Conservation (phyloP, 2,113 vertebrate species). For the Cnemophilus loriae region DNA sequence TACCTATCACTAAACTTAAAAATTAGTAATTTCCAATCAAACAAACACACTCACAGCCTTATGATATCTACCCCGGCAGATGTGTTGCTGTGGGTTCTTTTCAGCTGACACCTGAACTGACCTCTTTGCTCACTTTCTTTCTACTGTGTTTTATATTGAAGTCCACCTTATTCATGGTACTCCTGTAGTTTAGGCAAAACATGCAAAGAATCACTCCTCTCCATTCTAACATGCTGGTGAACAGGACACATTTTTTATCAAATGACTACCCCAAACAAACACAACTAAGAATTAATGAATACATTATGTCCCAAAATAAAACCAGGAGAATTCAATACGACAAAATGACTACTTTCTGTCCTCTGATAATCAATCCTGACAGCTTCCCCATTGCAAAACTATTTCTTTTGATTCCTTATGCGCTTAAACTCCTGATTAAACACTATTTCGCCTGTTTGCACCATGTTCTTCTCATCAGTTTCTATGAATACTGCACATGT, state of each 20-base stretch:
- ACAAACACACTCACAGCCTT: not conserved
- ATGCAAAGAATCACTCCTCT: not conserved
- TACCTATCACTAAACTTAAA: not conserved
- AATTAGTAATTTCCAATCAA: not conserved
- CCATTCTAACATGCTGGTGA: not conserved
- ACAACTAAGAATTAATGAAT: not conserved
- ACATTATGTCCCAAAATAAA: not conserved
- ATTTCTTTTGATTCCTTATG: not conserved
- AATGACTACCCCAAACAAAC: not conserved
- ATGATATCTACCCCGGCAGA: accelerated
- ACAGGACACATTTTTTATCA: not conserved
- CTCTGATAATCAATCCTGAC: not conserved
- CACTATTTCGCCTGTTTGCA: not conserved
- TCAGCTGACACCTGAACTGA: not conserved
- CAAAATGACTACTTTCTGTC: not conserved
- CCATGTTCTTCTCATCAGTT: not conserved
- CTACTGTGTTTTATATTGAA: not conserved
- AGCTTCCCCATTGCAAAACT: not conserved
- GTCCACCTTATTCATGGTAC: not conserved
- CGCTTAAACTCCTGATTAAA: not conserved
- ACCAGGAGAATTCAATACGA: not conserved
- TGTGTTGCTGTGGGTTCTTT: not conserved
- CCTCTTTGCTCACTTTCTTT: not conserved
- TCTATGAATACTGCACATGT: not conserved
- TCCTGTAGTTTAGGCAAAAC: not conserved